Evolutionary conservation across 2,113 vertebrate genomes (phyloP), one percentile per base, ranked within the genome.

Genomic region (Pomatostomus ruficeps): DNA sequence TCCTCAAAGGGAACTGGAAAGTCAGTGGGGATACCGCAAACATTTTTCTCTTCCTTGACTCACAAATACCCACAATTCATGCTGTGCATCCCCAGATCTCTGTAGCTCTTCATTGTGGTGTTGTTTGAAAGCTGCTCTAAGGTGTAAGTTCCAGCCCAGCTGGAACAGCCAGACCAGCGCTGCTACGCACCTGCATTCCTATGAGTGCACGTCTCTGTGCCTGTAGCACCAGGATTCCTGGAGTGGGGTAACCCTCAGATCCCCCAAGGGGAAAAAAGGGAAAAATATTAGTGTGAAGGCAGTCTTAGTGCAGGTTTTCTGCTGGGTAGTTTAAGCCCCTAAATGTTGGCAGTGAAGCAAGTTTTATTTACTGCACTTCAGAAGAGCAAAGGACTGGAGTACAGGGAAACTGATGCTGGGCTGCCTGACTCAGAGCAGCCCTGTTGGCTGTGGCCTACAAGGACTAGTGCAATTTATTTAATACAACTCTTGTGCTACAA

Each of bases 181-280:
- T 75, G 66, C 35, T 72, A 4, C 40, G 18, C 1, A 3, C 29
- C 26, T 62, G 25, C 26, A 11, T 62, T 62, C n/a, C 46, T 78
- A 24, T 4, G 4, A 65, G 36, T 0, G 0, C 5, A 4, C 2
- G 1, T 70, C 38, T 54, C 67, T 88, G 21, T 73, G 62, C 48
- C 31, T 58, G 13, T 43, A 40, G 49, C 54, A 43, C 9, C n/a
- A 51, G 35, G 28, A 40, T 7, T 55, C 0, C 0, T 31, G 26
- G 11, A 21, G 14, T 59, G 58, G 6, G 9, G 12, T 80, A 45
- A n/a, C 36, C 25, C 29, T 65, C 40, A 70, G 25, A 24, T 77
- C 3, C 14, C 17, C 11, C 2, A 1, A 67, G 12, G 38, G 4
- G 5, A 17, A 31, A 74, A 45, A 28, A 11, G 28, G 26, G 33